A percentile compares a stretch with the other conserved stretches of the same genome.
Conservation (phyloP, 2,113 vertebrate genomes). For the Stercorarius parasiticus region DNA sequence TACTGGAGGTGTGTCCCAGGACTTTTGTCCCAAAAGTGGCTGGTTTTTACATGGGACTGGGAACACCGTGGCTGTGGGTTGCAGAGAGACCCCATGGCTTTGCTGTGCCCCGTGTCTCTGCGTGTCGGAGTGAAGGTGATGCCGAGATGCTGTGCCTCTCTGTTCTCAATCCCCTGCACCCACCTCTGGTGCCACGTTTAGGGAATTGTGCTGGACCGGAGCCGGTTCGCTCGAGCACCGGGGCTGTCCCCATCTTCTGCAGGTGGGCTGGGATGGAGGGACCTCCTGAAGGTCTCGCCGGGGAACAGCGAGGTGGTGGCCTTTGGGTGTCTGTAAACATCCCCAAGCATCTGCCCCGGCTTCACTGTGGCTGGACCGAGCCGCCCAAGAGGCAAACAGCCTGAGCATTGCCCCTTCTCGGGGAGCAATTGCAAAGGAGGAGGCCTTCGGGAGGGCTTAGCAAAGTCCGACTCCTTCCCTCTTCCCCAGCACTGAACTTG, state of each 20-base stretch:
- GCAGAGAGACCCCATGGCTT: neutral
- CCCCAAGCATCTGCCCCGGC: neutral
- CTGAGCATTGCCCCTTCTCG: accelerated
- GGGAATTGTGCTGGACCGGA: accelerated
- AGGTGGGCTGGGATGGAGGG: neutral
- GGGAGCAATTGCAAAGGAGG: neutral
- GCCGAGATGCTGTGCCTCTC: neutral
- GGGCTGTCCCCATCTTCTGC: neutral
- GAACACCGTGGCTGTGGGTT: neutral
- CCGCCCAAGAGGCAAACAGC: neutral
- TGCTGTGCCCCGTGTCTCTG: neutral
- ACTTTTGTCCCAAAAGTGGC: accelerated
- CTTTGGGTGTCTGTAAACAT: neutral
- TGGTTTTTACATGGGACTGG: accelerated
- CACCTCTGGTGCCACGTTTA: accelerated
- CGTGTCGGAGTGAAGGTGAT: accelerated
- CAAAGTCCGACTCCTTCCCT: neutral
- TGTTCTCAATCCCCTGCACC: neutral
- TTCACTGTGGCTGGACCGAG: neutral
- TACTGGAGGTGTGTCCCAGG: neutral
- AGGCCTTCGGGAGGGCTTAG: neutral
- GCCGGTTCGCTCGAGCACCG: accelerated
- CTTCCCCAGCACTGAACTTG: neutral
- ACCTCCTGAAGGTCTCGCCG: accelerated
- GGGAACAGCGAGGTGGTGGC: accelerated